Conservation (phyloP, 2,888 invertebrate species). For the Rhagium mordax region DNA sequence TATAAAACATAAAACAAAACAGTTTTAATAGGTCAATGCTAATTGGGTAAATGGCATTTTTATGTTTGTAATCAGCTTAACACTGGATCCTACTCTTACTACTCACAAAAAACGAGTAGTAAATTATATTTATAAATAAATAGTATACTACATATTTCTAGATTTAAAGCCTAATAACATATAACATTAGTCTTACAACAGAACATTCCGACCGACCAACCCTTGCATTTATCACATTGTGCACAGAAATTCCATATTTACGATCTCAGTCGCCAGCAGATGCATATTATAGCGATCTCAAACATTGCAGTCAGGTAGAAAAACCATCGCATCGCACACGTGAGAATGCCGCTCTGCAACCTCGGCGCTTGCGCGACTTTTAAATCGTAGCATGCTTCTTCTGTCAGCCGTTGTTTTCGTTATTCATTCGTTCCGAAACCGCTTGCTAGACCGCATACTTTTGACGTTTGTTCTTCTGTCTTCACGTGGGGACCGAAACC, state of each 20-base stretch:
- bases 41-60: no score
- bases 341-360: slow-evolving; percentile 37
- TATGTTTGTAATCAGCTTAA: no score
- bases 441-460: slow-evolving; percentile 14
- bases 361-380: slow-evolving; percentile 46
- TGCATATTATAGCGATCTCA: neutral
- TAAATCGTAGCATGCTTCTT: slow-evolving; percentile 43
- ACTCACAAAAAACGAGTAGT: no score
- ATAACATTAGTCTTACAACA: no score
- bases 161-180: no score
- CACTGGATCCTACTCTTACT: no score
- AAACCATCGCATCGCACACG: slow-evolving; percentile 34
- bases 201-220: no score
- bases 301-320: slow-evolving; percentile 21
- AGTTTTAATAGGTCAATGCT: no score
- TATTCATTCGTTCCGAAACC: slow-evolving; percentile 33
- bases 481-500: slow-evolving; percentile 15
- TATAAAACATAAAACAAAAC: no score
- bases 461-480: slow-evolving; percentile 30
- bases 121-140: no score
- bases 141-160: no score
- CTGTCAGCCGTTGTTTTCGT: slow-evolving; percentile 38
- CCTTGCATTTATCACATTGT: neutral
- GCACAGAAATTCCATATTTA: neutral
- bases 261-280: neutral